Evolutionary conservation across 2,113 vertebrate genomes (phyloP).

Genomic region (Martes martes): DNA sequence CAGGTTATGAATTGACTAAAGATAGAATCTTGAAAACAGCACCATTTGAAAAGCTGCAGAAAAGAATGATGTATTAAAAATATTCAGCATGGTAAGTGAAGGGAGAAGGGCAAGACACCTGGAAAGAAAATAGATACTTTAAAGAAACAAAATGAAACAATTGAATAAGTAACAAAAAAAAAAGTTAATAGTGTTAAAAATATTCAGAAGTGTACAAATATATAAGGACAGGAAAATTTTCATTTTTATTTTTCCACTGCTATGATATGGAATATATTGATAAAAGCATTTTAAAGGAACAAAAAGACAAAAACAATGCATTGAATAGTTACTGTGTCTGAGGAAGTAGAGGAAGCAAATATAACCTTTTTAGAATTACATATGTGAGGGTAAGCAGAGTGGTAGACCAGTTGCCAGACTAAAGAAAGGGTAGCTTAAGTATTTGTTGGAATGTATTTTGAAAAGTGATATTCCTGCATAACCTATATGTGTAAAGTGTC

Average conservation of each 20-base stretch:
- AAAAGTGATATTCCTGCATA: background rate
- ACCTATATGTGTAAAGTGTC: background rate
- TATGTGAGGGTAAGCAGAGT: background rate
- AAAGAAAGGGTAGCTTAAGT: background rate
- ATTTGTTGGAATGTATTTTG: background rate
- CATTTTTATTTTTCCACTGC: background rate
- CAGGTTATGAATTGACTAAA: background rate
- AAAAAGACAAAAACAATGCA: background rate
- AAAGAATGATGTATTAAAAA: background rate
- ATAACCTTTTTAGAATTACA: background rate
- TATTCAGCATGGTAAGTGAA: background rate
- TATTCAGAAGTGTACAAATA: background rate
- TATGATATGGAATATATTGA: background rate
- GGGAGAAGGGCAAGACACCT: background rate
- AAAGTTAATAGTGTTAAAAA: background rate
- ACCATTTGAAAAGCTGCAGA: background rate
- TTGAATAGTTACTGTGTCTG: background rate
- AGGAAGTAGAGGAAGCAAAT: background rate
- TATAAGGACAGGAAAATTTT: background rate
- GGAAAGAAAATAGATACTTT: background rate
- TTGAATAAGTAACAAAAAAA: background rate
- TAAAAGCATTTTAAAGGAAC: background rate
- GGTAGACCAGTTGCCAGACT: background rate
- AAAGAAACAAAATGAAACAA: background rate
- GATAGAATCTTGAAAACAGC: background rate